Conservation (phyloP, 1,140 invertebrate species). For the Megalopta genalis region DNA sequence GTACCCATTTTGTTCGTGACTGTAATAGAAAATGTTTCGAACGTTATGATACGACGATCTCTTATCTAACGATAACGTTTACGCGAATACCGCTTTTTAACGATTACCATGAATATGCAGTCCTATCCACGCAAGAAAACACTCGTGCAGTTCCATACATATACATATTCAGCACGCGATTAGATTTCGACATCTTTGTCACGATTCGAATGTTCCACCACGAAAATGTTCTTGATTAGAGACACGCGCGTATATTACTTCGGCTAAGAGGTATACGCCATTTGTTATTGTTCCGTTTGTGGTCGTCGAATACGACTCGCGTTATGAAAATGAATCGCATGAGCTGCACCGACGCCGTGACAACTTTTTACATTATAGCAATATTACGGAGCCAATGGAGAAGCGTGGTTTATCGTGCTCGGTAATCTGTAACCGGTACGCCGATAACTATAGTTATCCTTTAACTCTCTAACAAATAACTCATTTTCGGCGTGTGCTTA, state of each 20-base stretch:
- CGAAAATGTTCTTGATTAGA: not conserved
- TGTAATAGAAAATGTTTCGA: not conserved
- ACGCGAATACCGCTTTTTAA: not conserved
- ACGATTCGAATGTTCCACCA: too few species aligned
- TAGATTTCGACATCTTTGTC: not conserved
- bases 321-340: not conserved
- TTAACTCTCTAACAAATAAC: too few species aligned
- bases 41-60: not conserved
- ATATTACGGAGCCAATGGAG: not conserved
- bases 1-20: not conserved
- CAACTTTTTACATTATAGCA: not conserved
- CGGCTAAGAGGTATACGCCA: too few species aligned
- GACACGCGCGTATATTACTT: not conserved
- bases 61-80: constrained; percentile 10
- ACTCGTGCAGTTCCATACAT: not conserved
- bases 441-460: not conserved
- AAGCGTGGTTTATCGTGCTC: not conserved
- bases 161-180: not conserved
- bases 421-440: not conserved
- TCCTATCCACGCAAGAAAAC: not conserved
- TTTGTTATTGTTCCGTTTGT: not conserved
- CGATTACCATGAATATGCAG: not conserved
- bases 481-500: too few species aligned
- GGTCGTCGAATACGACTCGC: not conserved
- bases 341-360: not conserved